A percentile compares a stretch with the other conserved stretches of the same genome.
Evolutionary conservation across 1,140 invertebrate species (phyloP).

Genomic region (Brachionus manjavacas): DNA sequence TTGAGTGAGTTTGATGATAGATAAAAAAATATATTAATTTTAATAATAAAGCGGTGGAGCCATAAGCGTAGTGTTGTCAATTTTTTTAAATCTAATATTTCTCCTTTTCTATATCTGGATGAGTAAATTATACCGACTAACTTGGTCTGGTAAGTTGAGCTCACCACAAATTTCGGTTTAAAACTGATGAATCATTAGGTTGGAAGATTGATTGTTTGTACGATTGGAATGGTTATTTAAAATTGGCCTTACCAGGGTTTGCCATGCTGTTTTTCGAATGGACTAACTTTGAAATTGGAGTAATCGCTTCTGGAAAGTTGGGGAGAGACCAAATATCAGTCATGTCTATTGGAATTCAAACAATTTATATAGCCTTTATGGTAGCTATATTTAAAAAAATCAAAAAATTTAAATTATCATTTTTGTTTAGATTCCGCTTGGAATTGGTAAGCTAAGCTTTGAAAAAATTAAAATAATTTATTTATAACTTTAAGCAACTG

Average conservation of each 20-base stretch:
- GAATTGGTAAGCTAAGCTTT: not conserved
- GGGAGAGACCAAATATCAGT: constrained; percentile 1
- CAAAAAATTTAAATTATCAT: not conserved
- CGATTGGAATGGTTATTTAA: constrained; percentile 32
- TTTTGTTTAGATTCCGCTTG: constrained; percentile 3
- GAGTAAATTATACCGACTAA: not conserved
- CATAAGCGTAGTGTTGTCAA: constrained; percentile 1
- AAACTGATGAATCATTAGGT: not conserved
- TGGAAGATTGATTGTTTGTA: constrained; percentile 15
- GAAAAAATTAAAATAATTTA: not conserved
- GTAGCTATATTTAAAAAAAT: not conserved
- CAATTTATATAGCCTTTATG: constrained; percentile 36
- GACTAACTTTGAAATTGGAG: constrained; percentile 37
- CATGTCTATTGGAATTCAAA: constrained; percentile 31
- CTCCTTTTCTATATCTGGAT: not conserved
- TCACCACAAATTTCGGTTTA: not conserved
- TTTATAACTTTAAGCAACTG: not conserved
- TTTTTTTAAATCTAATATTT: not conserved
- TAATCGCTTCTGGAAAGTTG: constrained; percentile 7
- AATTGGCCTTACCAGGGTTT: constrained; percentile 29
- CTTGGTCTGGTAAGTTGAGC: constrained; percentile 1
- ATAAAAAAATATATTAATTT: not conserved
- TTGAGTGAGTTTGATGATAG: not conserved
- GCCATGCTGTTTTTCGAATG: constrained; percentile 30
- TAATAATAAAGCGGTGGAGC: not conserved